Percentiles rank a stretch among this genome's conserved stretches.
Evolutionary conservation across 2,113 vertebrate species (phyloP).

Genomic region (Scophthalmus maximus): DNA sequence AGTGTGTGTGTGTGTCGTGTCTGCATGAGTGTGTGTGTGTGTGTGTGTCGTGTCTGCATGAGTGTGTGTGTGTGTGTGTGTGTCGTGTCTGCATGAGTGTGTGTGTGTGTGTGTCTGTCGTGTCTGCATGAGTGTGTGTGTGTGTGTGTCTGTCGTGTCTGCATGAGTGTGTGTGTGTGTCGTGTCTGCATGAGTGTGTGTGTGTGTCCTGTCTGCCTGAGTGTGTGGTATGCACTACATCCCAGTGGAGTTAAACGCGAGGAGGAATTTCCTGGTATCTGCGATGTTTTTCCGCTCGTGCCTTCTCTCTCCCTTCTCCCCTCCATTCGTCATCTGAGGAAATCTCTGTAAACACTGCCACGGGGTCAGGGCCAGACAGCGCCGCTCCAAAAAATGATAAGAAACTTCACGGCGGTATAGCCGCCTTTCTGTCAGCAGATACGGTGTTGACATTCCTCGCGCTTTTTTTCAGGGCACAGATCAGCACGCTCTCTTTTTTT

Average conservation of each 20-base stretch:
- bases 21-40: too few species aligned
- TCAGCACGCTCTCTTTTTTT: neutral
- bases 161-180: neutral
- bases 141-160: neutral
- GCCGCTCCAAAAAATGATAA: slow-evolving; percentile 50
- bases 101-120: slow-evolving; percentile 31
- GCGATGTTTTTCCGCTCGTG: neutral
- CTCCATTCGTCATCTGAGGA: slow-evolving; percentile 27
- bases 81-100: too few species aligned
- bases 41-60: slow-evolving; percentile 34
- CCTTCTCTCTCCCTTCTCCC: neutral
- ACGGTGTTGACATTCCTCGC: slow-evolving; percentile 2
- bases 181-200: too few species aligned
- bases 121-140: slow-evolving; percentile 38
- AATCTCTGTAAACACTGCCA: slow-evolving; percentile 59
- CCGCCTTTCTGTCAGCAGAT: slow-evolving; percentile 31
- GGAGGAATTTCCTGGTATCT: slow-evolving; percentile 53
- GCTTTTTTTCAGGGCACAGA: neutral
- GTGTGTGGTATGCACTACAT: slow-evolving; percentile 37
- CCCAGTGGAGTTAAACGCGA: slow-evolving; percentile 29
- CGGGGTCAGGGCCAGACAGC: slow-evolving; percentile 35
- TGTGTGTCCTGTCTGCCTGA: slow-evolving; percentile 38
- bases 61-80: slow-evolving; percentile 15
- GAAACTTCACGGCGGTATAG: slow-evolving; percentile 19
- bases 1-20: neutral